Conservation (phyloP, 2,113 vertebrate species). For the Phasianus colchicus region DNA sequence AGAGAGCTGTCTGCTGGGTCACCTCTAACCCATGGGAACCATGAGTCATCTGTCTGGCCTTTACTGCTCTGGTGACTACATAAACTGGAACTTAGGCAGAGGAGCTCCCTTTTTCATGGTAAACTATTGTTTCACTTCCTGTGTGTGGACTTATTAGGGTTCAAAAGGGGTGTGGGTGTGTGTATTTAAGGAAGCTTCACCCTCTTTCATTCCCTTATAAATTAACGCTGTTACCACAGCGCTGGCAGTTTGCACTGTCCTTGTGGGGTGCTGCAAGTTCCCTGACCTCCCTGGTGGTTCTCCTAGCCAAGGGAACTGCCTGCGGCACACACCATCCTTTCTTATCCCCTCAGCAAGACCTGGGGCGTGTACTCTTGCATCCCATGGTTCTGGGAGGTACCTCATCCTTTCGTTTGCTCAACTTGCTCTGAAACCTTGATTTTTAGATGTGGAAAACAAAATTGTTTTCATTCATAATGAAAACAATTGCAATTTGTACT, state of each 20-base stretch:
- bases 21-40: background rate
- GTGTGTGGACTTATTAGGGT: background rate
- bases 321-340: background rate
- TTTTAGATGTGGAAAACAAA: background rate
- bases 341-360: background rate
- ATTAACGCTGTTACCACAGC: background rate
- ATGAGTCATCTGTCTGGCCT: background rate
- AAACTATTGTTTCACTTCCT: background rate
- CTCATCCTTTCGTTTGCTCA: background rate
- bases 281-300: background rate
- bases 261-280: fast-evolving
- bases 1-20: background rate
- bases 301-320: background rate
- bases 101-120: background rate
- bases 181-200: background rate
- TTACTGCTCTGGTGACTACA: background rate
- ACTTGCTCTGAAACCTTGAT: background rate
- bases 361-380: background rate
- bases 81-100: background rate
- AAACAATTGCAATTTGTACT: background rate
- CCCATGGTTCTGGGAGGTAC: background rate
- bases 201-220: background rate
- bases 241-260: background rate
- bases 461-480: background rate
- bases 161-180: background rate